Base-by-base conservation (phyloP, 2,888 invertebrate species). In the Drosophila atroscutellata region DNA sequence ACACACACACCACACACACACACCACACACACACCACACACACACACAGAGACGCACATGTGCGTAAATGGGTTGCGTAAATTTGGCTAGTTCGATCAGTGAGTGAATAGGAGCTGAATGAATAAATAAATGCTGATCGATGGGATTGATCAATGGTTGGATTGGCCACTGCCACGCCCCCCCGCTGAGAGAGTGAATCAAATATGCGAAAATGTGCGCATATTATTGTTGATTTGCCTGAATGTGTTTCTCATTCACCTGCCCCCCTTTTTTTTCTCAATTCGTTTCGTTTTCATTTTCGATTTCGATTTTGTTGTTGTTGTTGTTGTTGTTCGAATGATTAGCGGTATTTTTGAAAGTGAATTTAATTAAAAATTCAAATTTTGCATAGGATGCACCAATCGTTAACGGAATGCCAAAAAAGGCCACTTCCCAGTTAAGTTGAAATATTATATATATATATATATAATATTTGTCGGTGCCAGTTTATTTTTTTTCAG, bases 271-370 rank as follows among this genome's bases (percentile, higher is more conserved):
- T 26, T 26, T 42, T 54, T 26, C 32, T 30, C 47, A 37, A 45
- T 54, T 63, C 52, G 51, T 28, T n/a, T 26, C 51, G 39, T 64
- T 68, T 34, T 26, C 30, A 34, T 20, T 20, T 26, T 51, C 20
- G 26, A 15, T 42, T 47, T 67, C 26, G 11, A 15, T 26, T 20
- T 52, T 0, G 30, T 2, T 30, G 9, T 30, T 30, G 30, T 8
- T 51, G 13, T 32, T 59, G 2, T 58, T 59, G 26, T 18, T 50
- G 51, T 67, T 76, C 52, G 56, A 86, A 83, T 89, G 75, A 83
- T 84, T 86, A 86, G 83, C 86, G 89, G 89, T 83, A 83, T 89
- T 86, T 83, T 80, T 83, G 89, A 84, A 84, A 89, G 89, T 83
- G 75, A 86, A 81, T 84, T 89, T 89, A 89, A 84, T 84, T 84